Conservation (phyloP, 2,113 vertebrate species). For the Lepus americanus region DNA sequence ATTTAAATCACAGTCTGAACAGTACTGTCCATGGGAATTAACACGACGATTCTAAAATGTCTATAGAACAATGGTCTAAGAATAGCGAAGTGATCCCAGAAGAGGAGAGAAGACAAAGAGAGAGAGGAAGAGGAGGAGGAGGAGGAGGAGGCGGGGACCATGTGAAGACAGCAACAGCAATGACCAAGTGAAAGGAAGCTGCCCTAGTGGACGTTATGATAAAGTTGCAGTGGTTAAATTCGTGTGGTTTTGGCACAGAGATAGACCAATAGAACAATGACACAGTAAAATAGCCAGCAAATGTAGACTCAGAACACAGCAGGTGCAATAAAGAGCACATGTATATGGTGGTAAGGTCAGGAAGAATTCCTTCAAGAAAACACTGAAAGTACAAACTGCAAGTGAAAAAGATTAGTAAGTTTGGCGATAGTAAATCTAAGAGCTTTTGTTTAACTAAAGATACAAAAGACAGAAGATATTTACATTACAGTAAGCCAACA, state of each 20-base stretch:
- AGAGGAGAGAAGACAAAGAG: neutral
- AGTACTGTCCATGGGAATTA: constrained; percentile 10
- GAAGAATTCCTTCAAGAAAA: constrained; percentile 22
- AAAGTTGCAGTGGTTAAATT: neutral
- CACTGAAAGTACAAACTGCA: neutral
- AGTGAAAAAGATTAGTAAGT: neutral
- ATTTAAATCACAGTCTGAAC: constrained; percentile 24
- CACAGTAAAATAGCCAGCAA: neutral
- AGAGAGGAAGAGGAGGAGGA: neutral
- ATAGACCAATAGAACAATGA: neutral
- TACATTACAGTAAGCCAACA: neutral
- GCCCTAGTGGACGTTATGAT: neutral
- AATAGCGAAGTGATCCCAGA: neutral
- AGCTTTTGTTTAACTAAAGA: neutral
- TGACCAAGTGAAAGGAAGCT: neutral
- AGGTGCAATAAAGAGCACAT: neutral
- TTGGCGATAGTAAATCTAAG: neutral
- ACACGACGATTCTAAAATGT: neutral
- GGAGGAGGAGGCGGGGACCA: neutral
- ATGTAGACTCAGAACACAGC: neutral
- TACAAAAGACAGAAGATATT: constrained; percentile 35
- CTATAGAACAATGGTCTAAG: neutral
- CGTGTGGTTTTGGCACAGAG: neutral
- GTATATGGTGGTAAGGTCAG: neutral
- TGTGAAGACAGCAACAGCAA: too few relatives aligned